Evolutionary conservation across 1,140 invertebrate species (phyloP), one percentile per base, ranked within the genome.

Genomic region (Meloidogyne hapla): DNA sequence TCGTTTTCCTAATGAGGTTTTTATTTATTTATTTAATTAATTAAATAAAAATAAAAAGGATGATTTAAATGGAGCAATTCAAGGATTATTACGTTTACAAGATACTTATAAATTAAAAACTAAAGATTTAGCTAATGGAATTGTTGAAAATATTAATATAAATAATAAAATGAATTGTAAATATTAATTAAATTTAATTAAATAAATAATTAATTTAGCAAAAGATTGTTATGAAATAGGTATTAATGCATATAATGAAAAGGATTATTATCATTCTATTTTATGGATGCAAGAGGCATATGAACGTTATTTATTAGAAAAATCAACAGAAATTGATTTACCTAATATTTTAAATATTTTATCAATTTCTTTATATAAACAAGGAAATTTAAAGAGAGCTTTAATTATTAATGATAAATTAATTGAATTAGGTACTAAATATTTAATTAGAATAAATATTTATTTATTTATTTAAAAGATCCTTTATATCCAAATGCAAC

Each of bases 211-310:
- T 42, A 5, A 5, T 12, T 5, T 5, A 42, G 94, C 94, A n/a
- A 91, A 92, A 74, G 96, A 98, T 87, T 98, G 95, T 87, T 98
- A 95, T 89, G 95, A 98, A 89, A 89, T 99, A 40, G 96, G 94
- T 4, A 90, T 94, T 66, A 92, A 94, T 83, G 92, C 94, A 21
- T 99, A 99, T 89, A 93, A 94, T 84, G 92, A 92, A 83, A 92
- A 92, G n/a, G 69, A n/a, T n/a, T n/a, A n/a, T n/a, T n/a, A n/a
- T n/a, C 40, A 67, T n/a, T 33, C 65, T 6, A n/a, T 67, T n/a
- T 33, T 38, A 42, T 67, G 65, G 65, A 67, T 67, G 12, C 15
- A 42, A 33, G 65, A 33, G 23, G 65, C 65, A 33, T n/a, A 38
- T 33, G 65, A 67, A 33, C 18, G 65, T 6, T n/a, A 67, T 38